These are phyloP conservation scores for Eupithecia centaureata DNA, from an alignment of 2,888 invertebrate species.

Conservation along the genomic window DNA sequence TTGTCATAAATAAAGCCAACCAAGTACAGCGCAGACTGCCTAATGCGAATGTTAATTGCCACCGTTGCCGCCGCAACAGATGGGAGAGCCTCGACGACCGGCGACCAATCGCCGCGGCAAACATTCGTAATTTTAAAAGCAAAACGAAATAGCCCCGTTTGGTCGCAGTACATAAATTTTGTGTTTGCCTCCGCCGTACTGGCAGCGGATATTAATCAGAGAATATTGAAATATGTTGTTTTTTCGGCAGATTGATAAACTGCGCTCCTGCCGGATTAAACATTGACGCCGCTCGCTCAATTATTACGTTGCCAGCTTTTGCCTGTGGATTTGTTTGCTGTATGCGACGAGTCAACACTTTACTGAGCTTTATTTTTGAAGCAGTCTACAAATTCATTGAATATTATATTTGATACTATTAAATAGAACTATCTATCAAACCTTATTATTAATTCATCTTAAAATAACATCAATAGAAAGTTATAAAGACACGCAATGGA, in stretches of 20 bases:
- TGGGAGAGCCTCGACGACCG: constrained; percentile 74
- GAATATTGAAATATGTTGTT: constrained; percentile 85
- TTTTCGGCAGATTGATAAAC: constrained; percentile 82
- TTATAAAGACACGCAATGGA: neutral
- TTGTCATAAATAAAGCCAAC: constrained; percentile 21
- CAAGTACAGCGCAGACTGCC: constrained; percentile 44
- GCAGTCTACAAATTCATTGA: neutral
- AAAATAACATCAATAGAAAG: neutral
- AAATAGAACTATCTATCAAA: neutral
- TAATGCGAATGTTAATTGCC: constrained; percentile 77
- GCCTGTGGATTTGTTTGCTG: constrained; percentile 34
- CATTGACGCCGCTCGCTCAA: constrained; percentile 76
- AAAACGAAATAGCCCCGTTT: constrained; percentile 80
- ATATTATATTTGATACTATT: neutral
- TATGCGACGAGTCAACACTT: constrained; percentile 22
- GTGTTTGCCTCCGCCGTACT: constrained; percentile 80
- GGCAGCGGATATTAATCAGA: constrained; percentile 84
- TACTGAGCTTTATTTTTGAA: constrained; percentile 1
- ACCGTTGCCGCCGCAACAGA: constrained; percentile 76
- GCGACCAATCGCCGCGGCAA: constrained; percentile 77
- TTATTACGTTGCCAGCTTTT: constrained; percentile 62
- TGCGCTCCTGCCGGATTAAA: constrained; percentile 76
- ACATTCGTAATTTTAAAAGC: constrained; percentile 83
- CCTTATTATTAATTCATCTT: neutral
- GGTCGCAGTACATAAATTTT: constrained; percentile 83